phyloP scores from a whole-genome alignment of 92 coral and sea anemone species.

The Paramuricea clavata region DNA sequence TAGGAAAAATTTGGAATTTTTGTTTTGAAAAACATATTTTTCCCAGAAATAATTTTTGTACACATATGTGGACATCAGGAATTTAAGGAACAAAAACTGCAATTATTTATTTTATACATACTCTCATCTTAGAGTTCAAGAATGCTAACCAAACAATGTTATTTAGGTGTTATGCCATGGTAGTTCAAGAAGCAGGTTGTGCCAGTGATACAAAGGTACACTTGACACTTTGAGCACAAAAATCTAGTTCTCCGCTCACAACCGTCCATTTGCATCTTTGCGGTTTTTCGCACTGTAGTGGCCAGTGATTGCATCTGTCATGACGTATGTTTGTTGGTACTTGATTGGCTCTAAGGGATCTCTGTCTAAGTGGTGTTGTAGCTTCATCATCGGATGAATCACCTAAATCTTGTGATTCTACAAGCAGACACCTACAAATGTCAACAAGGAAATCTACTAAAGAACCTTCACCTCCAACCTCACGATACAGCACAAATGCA shows the following conservation, averaged over 20 bases:
- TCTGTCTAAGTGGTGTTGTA: not conserved
- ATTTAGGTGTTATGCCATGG: conserved; percentile 28
- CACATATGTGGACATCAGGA: too few species aligned
- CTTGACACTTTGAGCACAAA: conserved; percentile 21
- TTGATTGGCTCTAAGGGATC: conserved; percentile 7
- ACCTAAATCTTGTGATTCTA: conserved; percentile 2
- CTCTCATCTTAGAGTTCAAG: too few species aligned
- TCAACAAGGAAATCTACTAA: conserved; percentile 27
- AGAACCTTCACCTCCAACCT: not conserved
- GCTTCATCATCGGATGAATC: not conserved
- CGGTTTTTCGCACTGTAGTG: not conserved
- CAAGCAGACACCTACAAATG: conserved; percentile 32
- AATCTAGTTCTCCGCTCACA: conserved; percentile 14
- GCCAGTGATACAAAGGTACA: too few species aligned
- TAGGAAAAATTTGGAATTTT: not conserved
- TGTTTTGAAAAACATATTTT: too few species aligned
- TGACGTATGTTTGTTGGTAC: not conserved
- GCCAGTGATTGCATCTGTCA: conserved; percentile 31
- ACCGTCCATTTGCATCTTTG: conserved; percentile 1
- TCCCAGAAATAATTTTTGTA: not conserved
- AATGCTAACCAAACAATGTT: too few species aligned
- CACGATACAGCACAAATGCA: conserved; percentile 27
- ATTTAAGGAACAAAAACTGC: not conserved
- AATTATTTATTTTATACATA: not conserved
- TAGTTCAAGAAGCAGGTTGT: conserved; percentile 9